phyloP scores from a whole-genome alignment of 35 echinoderm and acorn worm genomes.

The Lytechinus variegatus region DNA sequence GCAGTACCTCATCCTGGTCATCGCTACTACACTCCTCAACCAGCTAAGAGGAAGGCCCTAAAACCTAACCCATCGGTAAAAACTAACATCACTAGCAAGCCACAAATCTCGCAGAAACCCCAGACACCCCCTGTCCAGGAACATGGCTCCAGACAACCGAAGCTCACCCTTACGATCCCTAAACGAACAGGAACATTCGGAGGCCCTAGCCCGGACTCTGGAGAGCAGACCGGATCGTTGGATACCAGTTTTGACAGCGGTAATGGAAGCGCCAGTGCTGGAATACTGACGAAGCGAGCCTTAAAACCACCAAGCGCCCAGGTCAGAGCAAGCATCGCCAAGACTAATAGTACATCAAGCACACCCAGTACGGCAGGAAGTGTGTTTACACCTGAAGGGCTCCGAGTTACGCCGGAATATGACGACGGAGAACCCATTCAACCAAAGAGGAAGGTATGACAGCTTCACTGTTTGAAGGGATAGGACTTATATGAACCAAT shows the following conservation, averaged over 20 bases:
- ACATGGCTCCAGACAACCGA: neutral
- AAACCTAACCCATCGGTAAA: neutral
- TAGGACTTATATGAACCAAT: no score
- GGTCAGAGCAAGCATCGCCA: neutral
- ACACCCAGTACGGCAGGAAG: constrained; percentile 30
- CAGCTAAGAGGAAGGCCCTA: constrained; percentile 47
- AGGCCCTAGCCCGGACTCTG: neutral
- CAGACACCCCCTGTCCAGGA: constrained; percentile 11
- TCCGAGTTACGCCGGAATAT: constrained; percentile 38
- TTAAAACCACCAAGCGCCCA: constrained; percentile 27
- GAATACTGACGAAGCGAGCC: neutral
- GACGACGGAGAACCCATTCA: neutral
- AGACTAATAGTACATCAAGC: neutral
- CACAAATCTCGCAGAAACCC: neutral
- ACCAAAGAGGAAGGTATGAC: constrained; percentile 24
- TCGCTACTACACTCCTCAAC: constrained; percentile 55
- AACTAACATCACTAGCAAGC: neutral
- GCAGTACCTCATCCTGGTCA: constrained; percentile 50
- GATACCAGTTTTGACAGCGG: constrained; percentile 30
- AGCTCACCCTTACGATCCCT: constrained; percentile 9
- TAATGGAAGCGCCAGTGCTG: constrained; percentile 40
- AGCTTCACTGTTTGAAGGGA: no score
- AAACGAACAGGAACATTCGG: constrained; percentile 46
- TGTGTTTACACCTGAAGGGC: neutral
- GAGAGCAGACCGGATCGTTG: neutral